phyloP scores from a whole-genome alignment of 1,140 invertebrate species.

The Pseudomyrmex concolor region DNA sequence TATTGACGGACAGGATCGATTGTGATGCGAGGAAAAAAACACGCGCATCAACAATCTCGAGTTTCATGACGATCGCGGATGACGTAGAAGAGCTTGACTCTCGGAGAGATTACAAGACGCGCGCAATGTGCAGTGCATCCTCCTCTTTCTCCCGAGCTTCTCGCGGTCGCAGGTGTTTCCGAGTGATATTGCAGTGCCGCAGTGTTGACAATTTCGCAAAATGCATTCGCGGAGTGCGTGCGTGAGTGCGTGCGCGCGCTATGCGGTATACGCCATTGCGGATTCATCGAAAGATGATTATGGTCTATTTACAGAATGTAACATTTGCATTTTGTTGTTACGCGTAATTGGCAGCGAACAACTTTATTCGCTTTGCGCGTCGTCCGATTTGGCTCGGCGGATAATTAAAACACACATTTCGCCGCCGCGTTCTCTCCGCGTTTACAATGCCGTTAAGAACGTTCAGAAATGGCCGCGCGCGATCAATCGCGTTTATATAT shows the following conservation, averaged over 20 bases:
- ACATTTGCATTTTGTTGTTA: conserved; percentile 41
- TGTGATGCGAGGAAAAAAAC: conserved; percentile 7
- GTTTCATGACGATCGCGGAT: conserved; percentile 32
- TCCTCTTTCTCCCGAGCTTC: background rate
- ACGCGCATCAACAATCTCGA: conserved; percentile 25
- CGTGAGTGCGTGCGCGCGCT: background rate
- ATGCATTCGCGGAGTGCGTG: conserved; percentile 15
- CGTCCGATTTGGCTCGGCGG: conserved; percentile 24
- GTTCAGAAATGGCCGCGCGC: background rate
- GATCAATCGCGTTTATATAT: conserved; percentile 38
- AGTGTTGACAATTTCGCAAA: conserved; percentile 27
- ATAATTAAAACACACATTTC: conserved; percentile 46
- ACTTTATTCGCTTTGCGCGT: conserved; percentile 45
- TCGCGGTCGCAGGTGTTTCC: conserved; percentile 35
- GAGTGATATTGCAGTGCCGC: conserved; percentile 15
- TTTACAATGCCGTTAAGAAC: conserved; percentile 28
- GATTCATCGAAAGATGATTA: conserved; percentile 13
- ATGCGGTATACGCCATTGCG: background rate
- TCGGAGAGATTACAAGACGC: conserved; percentile 40
- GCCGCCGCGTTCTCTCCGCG: background rate
- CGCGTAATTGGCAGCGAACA: conserved; percentile 8
- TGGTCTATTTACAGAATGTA: conserved; percentile 17
- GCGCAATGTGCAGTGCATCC: conserved; percentile 17
- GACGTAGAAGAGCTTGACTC: conserved; percentile 38
- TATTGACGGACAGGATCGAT: conserved; percentile 41